Evolutionary conservation across 1,140 invertebrate genomes (phyloP).

Genomic region (Lordiphosa clarofinis): DNA sequence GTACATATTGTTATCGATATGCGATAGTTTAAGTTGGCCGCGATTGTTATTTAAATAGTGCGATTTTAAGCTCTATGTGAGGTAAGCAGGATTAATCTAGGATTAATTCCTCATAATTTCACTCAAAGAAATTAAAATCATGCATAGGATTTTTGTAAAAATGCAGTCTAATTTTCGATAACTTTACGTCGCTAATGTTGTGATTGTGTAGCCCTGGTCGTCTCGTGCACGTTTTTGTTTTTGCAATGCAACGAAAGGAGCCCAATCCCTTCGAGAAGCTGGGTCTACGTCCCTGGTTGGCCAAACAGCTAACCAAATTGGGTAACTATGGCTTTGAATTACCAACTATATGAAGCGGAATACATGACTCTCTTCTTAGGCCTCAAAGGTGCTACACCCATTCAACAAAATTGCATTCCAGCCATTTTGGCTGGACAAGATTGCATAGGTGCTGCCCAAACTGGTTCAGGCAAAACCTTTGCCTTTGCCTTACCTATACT

Average conservation of each 20-base stretch:
- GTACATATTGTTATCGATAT: no score
- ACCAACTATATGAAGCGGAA: no score
- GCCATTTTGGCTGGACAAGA: slow-evolving; percentile 90
- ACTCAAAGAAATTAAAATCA: no score
- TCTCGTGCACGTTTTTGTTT: slow-evolving; percentile 51
- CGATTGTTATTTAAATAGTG: no score
- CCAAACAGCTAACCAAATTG: slow-evolving; percentile 68
- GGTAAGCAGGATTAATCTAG: no score
- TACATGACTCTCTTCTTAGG: slow-evolving; percentile 81
- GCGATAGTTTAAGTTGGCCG: no score
- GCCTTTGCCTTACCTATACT: slow-evolving; percentile 98
- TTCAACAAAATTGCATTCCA: slow-evolving; percentile 91
- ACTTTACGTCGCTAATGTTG: background rate
- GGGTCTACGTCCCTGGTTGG: slow-evolving; percentile 68
- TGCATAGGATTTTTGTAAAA: no score
- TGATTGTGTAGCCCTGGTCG: slow-evolving; percentile 13
- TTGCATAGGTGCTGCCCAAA: slow-evolving; percentile 97
- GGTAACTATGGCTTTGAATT: slow-evolving; percentile 28
- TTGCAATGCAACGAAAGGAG: slow-evolving; percentile 55
- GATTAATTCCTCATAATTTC: no score
- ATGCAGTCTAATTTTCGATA: no score
- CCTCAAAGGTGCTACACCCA: slow-evolving; percentile 90
- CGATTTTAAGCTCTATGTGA: no score
- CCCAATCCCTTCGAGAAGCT: slow-evolving; percentile 61
- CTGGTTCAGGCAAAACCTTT: slow-evolving; percentile 98